Evolutionary conservation across 2,797 vertebrate species (phyloP).

Genomic region (Cuniculus paca): DNA sequence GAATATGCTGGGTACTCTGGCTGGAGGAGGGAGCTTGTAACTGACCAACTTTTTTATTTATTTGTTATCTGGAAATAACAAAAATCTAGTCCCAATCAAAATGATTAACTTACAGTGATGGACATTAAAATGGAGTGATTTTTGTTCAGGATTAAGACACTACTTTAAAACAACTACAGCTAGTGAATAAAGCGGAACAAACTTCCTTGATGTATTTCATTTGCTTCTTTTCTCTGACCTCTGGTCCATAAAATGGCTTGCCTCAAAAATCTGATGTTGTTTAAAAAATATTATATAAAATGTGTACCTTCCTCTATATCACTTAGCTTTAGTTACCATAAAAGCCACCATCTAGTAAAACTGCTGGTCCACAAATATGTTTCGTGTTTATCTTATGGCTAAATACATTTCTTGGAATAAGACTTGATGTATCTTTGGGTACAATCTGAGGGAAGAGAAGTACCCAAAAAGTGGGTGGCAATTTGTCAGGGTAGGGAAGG

Average conservation of each 20-base stretch:
- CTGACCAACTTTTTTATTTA: neutral
- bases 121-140: neutral
- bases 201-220: neutral
- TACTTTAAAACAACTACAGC: neutral
- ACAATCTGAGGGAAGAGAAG: neutral
- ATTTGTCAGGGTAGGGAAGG: neutral
- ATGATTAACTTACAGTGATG: slow-evolving; percentile 7
- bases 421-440: neutral
- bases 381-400: neutral
- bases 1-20: neutral
- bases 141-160: slow-evolving; percentile 14
- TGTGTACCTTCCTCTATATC: neutral
- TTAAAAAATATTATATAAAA: slow-evolving; percentile 55
- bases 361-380: neutral
- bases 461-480: neutral
- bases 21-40: neutral
- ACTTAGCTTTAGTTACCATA: neutral
- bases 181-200: neutral
- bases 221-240: neutral
- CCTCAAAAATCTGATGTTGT: slow-evolving; percentile 40
- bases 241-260: slow-evolving; percentile 18
- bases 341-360: slow-evolving; percentile 17
- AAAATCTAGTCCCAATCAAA: neutral
- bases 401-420: slow-evolving; percentile 1
- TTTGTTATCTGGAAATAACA: neutral